Evolutionary conservation across 1,140 invertebrate species (phyloP), one percentile per base, ranked within the genome.

Genomic region (Hylaeus anthracinus): DNA sequence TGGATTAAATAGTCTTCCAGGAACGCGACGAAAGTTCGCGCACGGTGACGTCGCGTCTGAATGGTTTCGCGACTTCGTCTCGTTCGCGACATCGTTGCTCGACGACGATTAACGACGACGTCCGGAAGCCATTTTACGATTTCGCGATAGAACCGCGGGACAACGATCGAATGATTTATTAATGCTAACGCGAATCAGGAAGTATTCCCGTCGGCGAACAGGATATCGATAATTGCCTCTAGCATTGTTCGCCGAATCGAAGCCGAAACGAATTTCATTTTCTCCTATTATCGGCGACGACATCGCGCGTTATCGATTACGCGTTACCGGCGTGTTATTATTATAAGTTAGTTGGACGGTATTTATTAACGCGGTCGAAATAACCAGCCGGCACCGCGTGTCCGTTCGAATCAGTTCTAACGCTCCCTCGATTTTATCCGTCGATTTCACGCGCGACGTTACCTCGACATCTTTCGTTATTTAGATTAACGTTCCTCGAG

Each of bases 291-390:
- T 76, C 73, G 73, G 53, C 41, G 64, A 74, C 72, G 39, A 41
- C 67, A 75, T 75, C 63, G 63, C 73, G 3, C 63, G 73, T 56
- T 75, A 75, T 75, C 73, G 73, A 66, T 67, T 66, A 75, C 73
- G 41, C 63, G 26, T 65, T 64, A 2, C 10, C 48, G 37, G 15
- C 51, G 73, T 39, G 73, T 75, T 76, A 76, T 76, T 58, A 76
- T 69, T 64, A 76, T 76, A 69, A 76, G 64, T 48, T 69, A 66
- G 73, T 48, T 8, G 26, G 26, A 51, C 26, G 51, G 53, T 58
- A 76, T 76, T 76, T 69, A 76, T 76, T 69, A 76, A 43, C 64
- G 51, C 10, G 26, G 41, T 55, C 10, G 73, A 66, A 26, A 43
- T 67, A 67, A 67, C 64, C 63, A 45, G 41, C 8, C 12, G 12